Conservation (phyloP, 92 coral and sea anemone genomes). For the Desmophyllum pertusum region DNA sequence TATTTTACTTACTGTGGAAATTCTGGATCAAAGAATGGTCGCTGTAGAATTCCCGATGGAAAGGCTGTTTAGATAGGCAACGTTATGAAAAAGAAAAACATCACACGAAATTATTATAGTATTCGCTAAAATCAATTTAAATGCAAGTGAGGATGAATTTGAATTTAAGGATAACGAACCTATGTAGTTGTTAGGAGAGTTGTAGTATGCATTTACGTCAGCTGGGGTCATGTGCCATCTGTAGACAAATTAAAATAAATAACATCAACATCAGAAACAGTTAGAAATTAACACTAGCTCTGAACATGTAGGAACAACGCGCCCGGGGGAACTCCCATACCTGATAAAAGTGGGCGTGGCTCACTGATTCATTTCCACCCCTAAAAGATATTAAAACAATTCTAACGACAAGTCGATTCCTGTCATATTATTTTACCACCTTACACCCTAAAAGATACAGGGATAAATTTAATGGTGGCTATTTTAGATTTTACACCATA, state of each 20-base stretch:
- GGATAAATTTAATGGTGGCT: no score
- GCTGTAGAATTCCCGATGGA: slow-evolving; percentile 92
- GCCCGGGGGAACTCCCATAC: no score
- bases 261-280: not conserved
- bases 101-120: not conserved
- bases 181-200: slow-evolving; percentile 93
- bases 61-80: slow-evolving; percentile 65
- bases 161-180: slow-evolving; percentile 58
- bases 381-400: no score
- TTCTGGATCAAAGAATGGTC: slow-evolving; percentile 92
- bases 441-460: no score
- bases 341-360: no score
- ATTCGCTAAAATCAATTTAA: not conserved
- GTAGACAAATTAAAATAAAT: slow-evolving; percentile 17
- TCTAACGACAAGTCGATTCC: no score
- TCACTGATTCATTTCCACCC: no score
- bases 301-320: no score
- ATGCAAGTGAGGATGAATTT: not conserved
- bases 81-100: not conserved
- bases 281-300: no score
- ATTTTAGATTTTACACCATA: no score
- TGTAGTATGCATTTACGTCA: slow-evolving; percentile 95
- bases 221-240: slow-evolving; percentile 99
- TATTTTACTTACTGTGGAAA: slow-evolving; percentile 86
- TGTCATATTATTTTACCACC: no score